Evolutionary conservation across 2,113 vertebrate genomes (phyloP).

Genomic region (Lates calcarifer): DNA sequence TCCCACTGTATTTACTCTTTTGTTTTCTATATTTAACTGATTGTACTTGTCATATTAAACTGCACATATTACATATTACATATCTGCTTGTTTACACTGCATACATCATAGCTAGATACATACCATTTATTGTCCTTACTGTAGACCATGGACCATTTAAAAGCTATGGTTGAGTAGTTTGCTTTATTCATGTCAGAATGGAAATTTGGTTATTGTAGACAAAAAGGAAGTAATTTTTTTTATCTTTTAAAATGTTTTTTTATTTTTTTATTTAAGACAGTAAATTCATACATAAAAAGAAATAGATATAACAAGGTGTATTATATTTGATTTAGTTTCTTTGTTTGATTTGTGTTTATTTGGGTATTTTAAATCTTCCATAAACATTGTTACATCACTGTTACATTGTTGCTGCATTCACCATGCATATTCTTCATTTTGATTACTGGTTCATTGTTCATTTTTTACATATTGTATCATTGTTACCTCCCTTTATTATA

Average conservation of each 20-base stretch:
- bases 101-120: neutral
- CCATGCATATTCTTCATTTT: neutral
- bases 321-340: neutral
- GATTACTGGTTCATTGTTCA: neutral
- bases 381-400: neutral
- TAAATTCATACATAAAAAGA: neutral
- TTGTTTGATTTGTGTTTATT: neutral
- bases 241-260: neutral
- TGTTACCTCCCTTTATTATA: neutral
- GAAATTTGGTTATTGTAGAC: neutral
- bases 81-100: neutral
- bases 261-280: neutral
- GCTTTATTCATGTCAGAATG: neutral
- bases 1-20: neutral
- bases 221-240: neutral
- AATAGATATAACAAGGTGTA: neutral
- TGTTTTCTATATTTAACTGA: neutral
- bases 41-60: neutral
- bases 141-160: neutral
- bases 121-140: neutral
- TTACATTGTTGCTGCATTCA: neutral
- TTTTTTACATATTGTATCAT: neutral
- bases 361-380: neutral
- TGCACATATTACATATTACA: neutral
- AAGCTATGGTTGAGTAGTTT: neutral